These are phyloP conservation scores for Trilocha varians DNA, from an alignment of 2,888 invertebrate genomes.

Conservation along the genomic window DNA sequence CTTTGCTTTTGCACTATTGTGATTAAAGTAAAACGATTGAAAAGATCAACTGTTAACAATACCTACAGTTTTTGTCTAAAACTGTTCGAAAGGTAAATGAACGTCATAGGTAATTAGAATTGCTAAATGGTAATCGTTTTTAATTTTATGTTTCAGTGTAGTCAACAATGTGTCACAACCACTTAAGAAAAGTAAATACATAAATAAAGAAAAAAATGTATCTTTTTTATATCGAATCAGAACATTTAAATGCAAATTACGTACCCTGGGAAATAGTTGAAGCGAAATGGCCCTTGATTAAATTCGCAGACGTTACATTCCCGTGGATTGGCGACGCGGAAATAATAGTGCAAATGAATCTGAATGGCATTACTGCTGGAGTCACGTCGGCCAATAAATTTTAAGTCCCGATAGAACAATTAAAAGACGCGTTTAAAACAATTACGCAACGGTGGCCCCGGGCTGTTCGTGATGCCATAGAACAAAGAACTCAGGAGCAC, in stretches of 20 bases:
- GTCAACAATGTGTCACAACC: no score
- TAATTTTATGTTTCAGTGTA: no score
- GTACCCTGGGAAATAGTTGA: constrained; percentile 44
- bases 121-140: no score
- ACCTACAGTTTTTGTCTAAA: no score
- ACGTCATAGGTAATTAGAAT: no score
- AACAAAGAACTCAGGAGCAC: constrained; percentile 17
- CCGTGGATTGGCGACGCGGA: constrained; percentile 59
- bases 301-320: constrained; percentile 59
- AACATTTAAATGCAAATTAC: neutral
- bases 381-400: constrained; percentile 70
- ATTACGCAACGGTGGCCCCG: constrained; percentile 64
- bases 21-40: constrained; percentile 14
- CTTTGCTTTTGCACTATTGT: constrained; percentile 45
- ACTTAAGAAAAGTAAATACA: neutral
- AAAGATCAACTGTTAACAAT: neutral
- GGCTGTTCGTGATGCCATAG: constrained; percentile 54
- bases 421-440: constrained; percentile 73
- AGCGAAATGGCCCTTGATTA: constrained; percentile 55
- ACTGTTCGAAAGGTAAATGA: no score
- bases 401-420: constrained; percentile 68
- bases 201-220: neutral
- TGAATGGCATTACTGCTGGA: constrained; percentile 52
- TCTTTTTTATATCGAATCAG: constrained; percentile 7
- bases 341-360: constrained; percentile 64